Evolutionary conservation across 2,113 vertebrate species (phyloP).

Genomic region (Turdus rufiventris): DNA sequence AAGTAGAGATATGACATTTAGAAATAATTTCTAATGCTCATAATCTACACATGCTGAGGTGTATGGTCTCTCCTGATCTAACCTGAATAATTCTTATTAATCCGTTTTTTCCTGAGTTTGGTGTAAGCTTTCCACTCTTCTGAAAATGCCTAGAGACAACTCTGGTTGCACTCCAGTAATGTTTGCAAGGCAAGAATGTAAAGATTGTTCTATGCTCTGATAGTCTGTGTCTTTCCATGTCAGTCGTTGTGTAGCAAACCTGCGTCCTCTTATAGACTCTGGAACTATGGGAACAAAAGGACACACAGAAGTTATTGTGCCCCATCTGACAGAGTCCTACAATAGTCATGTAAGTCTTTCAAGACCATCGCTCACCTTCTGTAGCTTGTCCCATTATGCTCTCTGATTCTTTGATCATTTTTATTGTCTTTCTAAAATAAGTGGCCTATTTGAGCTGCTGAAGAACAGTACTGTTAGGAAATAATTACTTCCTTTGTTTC

Average conservation of each 20-base stretch:
- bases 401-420: neutral
- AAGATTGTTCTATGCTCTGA: neutral
- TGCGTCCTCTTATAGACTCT: slow-evolving; percentile 91
- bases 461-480: neutral
- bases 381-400: neutral
- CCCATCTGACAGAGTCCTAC: slow-evolving; percentile 94
- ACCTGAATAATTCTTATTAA: neutral
- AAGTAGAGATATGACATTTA: neutral
- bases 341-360: slow-evolving; percentile 90
- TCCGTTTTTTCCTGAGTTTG: neutral
- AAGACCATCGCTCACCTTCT: neutral
- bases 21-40: neutral
- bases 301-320: slow-evolving; percentile 94
- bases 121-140: neutral
- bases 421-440: neutral
- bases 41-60: neutral
- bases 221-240: slow-evolving; percentile 18
- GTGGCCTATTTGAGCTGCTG: neutral
- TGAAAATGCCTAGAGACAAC: neutral
- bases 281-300: slow-evolving; percentile 99
- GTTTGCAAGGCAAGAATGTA: neutral
- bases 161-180: neutral
- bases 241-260: slow-evolving; percentile 93
- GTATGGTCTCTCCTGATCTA: neutral
- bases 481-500: neutral